Evolutionary conservation across 2,113 vertebrate genomes (phyloP).

Genomic region (Pluvianellus socialis): DNA sequence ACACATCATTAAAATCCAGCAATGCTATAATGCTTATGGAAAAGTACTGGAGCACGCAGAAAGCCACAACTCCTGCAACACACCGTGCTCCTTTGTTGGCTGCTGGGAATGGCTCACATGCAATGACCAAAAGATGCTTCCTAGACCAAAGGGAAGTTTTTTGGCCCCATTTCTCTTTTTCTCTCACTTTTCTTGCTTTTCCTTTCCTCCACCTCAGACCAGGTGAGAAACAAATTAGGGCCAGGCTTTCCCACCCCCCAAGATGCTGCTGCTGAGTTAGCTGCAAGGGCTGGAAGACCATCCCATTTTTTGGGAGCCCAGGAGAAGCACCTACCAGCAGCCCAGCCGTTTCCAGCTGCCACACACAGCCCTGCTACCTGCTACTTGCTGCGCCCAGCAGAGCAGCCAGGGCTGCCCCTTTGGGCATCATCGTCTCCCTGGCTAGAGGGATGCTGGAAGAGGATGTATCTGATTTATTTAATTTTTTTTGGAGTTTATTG

Average conservation of each 20-base stretch:
- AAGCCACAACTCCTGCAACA: background rate
- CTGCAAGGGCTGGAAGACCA: background rate
- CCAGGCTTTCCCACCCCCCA: fast-evolving
- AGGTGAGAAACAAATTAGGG: background rate
- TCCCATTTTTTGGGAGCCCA: background rate
- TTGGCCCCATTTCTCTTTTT: background rate
- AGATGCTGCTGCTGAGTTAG: background rate
- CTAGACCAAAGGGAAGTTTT: background rate
- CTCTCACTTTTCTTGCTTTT: background rate
- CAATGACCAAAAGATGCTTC: background rate
- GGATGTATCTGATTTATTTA: background rate
- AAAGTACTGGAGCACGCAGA: background rate
- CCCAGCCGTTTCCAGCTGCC: background rate
- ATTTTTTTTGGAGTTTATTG: background rate
- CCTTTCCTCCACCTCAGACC: background rate
- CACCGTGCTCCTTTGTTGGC: fast-evolving
- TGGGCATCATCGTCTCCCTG: fast-evolving
- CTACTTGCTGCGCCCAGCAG: background rate
- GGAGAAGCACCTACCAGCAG: background rate
- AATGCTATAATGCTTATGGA: background rate
- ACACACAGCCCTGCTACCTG: too few species aligned
- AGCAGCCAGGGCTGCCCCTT: fast-evolving
- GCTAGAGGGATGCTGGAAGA: background rate
- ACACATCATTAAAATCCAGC: background rate
- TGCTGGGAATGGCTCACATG: background rate